Evolutionary conservation across 2,888 invertebrate genomes (phyloP).

Genomic region (Latheticus oryzae): DNA sequence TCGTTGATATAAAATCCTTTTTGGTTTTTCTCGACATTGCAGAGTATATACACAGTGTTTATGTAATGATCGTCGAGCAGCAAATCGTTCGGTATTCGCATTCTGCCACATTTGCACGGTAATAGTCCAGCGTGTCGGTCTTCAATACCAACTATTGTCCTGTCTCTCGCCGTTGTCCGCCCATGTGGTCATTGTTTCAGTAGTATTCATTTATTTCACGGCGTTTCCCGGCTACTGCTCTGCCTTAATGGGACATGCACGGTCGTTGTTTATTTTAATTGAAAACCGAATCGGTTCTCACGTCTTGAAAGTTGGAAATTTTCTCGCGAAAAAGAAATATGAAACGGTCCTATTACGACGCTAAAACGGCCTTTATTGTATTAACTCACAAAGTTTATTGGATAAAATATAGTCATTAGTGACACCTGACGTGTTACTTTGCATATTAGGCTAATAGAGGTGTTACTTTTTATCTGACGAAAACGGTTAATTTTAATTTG

Average conservation of each 20-base stretch:
- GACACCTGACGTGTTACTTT: conserved; percentile 46
- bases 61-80: conserved; percentile 12
- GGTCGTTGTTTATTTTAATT: conserved; percentile 40
- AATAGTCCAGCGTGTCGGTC: conserved; percentile 43
- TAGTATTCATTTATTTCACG: conserved; percentile 52
- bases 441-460: conserved; percentile 47
- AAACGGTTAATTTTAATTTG: conserved; percentile 40
- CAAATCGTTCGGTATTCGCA: conserved; percentile 35
- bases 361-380: conserved; percentile 37
- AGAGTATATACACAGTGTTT: neutral
- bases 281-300: conserved; percentile 37
- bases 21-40: conserved; percentile 6
- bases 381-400: conserved; percentile 28
- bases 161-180: conserved; percentile 53
- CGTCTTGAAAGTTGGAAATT: conserved; percentile 26
- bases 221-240: conserved; percentile 44
- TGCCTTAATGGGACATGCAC: conserved; percentile 47
- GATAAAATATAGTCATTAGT: conserved; percentile 48
- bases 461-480: conserved; percentile 42
- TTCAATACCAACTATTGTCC: conserved; percentile 53
- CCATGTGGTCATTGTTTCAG: conserved; percentile 53
- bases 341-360: conserved; percentile 33
- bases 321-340: conserved; percentile 30
- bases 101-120: conserved; percentile 42
- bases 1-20: conserved; percentile 8